These are phyloP conservation scores for Agrypnus murinus DNA, from an alignment of 2,888 invertebrate genomes.

Conservation along the genomic window DNA sequence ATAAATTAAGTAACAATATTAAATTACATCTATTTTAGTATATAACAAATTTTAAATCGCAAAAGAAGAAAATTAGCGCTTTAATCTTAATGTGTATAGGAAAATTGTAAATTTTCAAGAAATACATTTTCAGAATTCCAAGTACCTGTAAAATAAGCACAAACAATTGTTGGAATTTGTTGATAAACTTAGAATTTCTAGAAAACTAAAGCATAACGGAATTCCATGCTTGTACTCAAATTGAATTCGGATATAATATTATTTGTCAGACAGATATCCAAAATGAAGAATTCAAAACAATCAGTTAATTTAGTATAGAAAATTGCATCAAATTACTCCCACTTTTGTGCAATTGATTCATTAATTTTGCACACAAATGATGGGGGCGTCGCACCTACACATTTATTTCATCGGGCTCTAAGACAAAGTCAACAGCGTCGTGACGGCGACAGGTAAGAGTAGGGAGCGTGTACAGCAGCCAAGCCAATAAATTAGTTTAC, in stretches of 20 bases:
- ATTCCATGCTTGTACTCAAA: too few relatives aligned
- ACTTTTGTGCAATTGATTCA: slow-evolving; percentile 47
- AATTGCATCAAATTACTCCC: not conserved
- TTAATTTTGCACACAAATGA: slow-evolving; percentile 54
- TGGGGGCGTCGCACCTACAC: slow-evolving; percentile 57
- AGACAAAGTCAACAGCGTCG: slow-evolving; percentile 55
- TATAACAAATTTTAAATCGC: not conserved
- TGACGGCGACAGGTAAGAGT: slow-evolving; percentile 58
- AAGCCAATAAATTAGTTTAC: slow-evolving; percentile 65
- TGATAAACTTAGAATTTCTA: too few relatives aligned
- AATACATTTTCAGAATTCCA: too few relatives aligned
- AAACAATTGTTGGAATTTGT: too few relatives aligned
- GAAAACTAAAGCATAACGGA: too few relatives aligned
- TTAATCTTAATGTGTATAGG: too few relatives aligned
- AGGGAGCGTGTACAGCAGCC: slow-evolving; percentile 56
- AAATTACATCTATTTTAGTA: slow-evolving; percentile 3
- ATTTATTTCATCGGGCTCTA: slow-evolving; percentile 51
- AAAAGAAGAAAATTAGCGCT: not conserved
- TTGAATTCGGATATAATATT: too few relatives aligned
- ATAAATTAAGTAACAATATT: slow-evolving; percentile 16
- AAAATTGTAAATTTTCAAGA: too few relatives aligned
- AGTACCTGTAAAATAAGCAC: too few relatives aligned
- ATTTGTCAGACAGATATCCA: too few relatives aligned
- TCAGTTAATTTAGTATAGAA: too few relatives aligned
- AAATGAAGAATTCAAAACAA: too few relatives aligned